A percentile compares a stretch with the other conserved stretches of the same genome.
These are phyloP conservation scores for Syrmaticus mikado DNA, from an alignment of 2,113 vertebrate species.

Conservation along the genomic window DNA sequence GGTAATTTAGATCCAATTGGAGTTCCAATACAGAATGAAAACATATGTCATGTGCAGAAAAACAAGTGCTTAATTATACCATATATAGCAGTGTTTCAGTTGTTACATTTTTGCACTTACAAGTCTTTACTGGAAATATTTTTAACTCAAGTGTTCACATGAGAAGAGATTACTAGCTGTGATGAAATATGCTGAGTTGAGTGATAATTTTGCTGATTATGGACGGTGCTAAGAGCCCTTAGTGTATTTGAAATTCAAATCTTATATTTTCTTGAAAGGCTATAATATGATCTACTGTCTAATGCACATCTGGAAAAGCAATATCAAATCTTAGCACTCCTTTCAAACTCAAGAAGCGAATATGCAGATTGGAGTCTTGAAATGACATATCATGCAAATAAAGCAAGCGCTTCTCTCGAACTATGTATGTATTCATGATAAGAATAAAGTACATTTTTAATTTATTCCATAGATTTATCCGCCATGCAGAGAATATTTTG, in stretches of 20 bases:
- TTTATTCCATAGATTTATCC: neutral
- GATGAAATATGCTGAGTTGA: slow-evolving; percentile 66
- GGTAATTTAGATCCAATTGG: slow-evolving; percentile 68
- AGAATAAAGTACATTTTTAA: neutral
- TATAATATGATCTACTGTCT: slow-evolving; percentile 30
- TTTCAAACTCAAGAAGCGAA: slow-evolving; percentile 43
- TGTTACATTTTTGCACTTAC: slow-evolving; percentile 68
- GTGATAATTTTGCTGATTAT: slow-evolving; percentile 72
- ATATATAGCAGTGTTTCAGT: slow-evolving; percentile 64
- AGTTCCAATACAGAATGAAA: slow-evolving; percentile 72
- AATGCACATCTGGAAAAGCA: slow-evolving; percentile 36
- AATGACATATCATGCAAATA: slow-evolving; percentile 46
- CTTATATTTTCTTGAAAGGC: slow-evolving; percentile 61
- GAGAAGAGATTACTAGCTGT: slow-evolving; percentile 65
- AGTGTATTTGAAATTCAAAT: slow-evolving; percentile 70
- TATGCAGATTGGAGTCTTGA: slow-evolving; percentile 19
- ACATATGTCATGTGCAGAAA: slow-evolving; percentile 64
- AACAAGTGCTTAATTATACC: slow-evolving; percentile 72
- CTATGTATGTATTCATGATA: neutral
- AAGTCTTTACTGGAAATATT: slow-evolving; percentile 68
- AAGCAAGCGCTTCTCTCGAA: neutral
- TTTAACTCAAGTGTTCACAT: slow-evolving; percentile 71
- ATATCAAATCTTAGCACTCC: slow-evolving; percentile 12
- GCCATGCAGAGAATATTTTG: neutral
- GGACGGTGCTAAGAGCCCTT: slow-evolving; percentile 51